Percentiles rank a stretch among this genome's conserved stretches.
phyloP scores from a whole-genome alignment of 1,140 invertebrate genomes.

The Eumeta japonica region DNA sequence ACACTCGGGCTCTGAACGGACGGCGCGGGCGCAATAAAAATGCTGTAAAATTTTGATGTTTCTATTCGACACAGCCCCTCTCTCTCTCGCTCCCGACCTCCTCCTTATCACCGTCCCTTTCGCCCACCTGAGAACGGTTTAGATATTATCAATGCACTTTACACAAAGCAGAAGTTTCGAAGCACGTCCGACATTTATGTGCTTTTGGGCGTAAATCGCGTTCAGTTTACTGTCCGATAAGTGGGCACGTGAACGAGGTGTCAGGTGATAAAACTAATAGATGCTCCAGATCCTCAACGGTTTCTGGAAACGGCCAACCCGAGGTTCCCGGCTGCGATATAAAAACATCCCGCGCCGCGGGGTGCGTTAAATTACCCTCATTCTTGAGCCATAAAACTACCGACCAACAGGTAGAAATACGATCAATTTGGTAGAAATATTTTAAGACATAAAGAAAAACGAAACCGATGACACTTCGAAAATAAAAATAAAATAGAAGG shows the following conservation, averaged over 20 bases:
- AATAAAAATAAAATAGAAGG: too few species aligned
- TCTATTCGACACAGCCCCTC: conserved; percentile 38
- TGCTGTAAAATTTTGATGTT: conserved; percentile 57
- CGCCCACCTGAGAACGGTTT: conserved; percentile 32
- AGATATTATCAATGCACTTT: conserved; percentile 57
- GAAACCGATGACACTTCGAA: too few species aligned
- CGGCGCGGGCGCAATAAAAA: conserved; percentile 48
- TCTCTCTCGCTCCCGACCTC: conserved; percentile 9
- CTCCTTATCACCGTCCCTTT: conserved; percentile 20
- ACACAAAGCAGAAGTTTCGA: conserved; percentile 53
- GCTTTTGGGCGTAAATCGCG: conserved; percentile 53
- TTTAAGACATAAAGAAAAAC: too few species aligned
- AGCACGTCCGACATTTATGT: conserved; percentile 48
- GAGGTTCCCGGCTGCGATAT: not conserved
- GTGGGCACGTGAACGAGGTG: conserved; percentile 41
- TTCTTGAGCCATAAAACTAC: too few species aligned
- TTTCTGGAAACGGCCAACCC: not conserved
- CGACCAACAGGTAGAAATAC: too few species aligned
- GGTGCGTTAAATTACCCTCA: too few species aligned
- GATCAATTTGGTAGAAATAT: too few species aligned
- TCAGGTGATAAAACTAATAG: conserved; percentile 51
- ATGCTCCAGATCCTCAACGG: conserved; percentile 29
- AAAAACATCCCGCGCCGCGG: not conserved
- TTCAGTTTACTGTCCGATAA: conserved; percentile 45
- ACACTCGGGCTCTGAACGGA: conserved; percentile 25